Base-by-base conservation (phyloP, 2,113 vertebrate species). In the Motacilla alba region DNA sequence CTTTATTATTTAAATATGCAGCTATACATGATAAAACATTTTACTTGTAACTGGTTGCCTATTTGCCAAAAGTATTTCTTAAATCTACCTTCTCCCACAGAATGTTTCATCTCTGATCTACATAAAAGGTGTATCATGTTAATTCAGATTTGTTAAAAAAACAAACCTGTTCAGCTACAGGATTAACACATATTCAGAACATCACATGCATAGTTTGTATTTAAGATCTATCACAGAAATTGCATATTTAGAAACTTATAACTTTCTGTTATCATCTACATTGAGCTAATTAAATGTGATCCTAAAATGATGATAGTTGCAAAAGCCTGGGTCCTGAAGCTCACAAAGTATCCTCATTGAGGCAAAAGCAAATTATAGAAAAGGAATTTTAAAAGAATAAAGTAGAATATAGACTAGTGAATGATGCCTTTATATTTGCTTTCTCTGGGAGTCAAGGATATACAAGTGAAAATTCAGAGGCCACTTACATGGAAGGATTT, bases 141-240 rank as follows among this genome's bases (percentile, higher is more conserved):
- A 92, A 89, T 82, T 95, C 72, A 68, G 35, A 56, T 86, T 92
- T 92, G 70, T 78, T 75, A 60, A 85, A 91, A 84, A 91, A 43
- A 0, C 13, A 86, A 81, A 89, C 18, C 60, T 75, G 20, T 31
- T 92, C 46, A 75, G 21, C 22, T 84, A 19, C 58, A 72, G 58
- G 70, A 93, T 87, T 70, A 81, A 68, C 73, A 53, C 7, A 8
- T 64, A 74, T 64, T 81, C 39, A 77, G 43, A 78, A 74, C 56
- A 60, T 24, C 19, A 59, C 69, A 78, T 60, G 39, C 20, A 30
- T 35, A 67, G 24, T 60, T 81, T 95, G 43, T 68, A 66, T 93
- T 86, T 92, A 94, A 92, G 59, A 43, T 83, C 83, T 90, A 8
- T 81, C 35, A 28, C 69, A 86, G 73, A 95, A 84, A 31, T 9